Evolutionary conservation across 2,797 vertebrate genomes (phyloP), one percentile per base, ranked within the genome.

Genomic region (Diglossa cyanea): DNA sequence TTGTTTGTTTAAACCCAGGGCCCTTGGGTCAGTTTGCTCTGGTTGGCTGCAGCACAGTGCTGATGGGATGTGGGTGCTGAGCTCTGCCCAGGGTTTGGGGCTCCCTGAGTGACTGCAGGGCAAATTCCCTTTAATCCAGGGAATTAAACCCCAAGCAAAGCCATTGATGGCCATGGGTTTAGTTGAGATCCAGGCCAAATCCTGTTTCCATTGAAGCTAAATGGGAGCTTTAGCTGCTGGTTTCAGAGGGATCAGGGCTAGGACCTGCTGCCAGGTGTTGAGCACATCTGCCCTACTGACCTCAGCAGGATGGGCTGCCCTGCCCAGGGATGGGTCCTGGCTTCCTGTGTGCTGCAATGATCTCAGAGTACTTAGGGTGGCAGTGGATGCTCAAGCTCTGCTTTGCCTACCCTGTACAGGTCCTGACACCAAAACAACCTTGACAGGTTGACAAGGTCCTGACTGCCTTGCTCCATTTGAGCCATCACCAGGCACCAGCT

Each of bases 41-140:
- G 0, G 0, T 40, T 18, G 72, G 40, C 71, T 0, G 0, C 0
- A 0, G 39, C 6, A 13, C n/a, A 81, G 53, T 1, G 0, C 65
- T 40, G 66, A 19, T 83, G 45, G 65, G 61, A 74, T 3, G 13
- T 1, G 10, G 21, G 17, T 3, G 6, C 44, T 86, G 66, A 81
- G 76, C 73, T 71, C 54, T 91, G 65, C 55, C 58, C 13, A 5
- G 57, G 35, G 77, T 42, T 45, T 63, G 57, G 55, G 50, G 45
- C 19, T 83, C 25, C 13, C 76, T 5, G 2, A 19, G 42, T 65
- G 25, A 35, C 85, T n/a, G 58, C 0, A 0, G 47, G 58, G 60
- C 26, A 54, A 86, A 81, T 62, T 73, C 83, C 30, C 19, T 76
- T 90, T 93, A 87, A 92, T 88, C 66, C 65, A 47, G 67, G 47